These are phyloP conservation scores for Proisotoma minuta DNA, from an alignment of 2,888 invertebrate genomes.

Conservation along the genomic window DNA sequence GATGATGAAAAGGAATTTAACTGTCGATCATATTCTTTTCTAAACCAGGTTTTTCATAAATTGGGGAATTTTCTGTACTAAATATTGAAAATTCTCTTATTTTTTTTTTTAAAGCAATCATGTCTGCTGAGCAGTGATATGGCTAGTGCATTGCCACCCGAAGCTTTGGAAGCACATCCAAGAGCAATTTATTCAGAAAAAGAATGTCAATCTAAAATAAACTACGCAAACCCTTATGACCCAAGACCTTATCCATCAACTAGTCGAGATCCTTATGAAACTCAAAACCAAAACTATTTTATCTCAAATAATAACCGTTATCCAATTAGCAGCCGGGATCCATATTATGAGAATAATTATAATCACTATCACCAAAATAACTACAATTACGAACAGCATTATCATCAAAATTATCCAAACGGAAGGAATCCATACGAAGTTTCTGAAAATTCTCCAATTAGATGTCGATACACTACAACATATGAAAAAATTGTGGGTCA, in stretches of 20 bases:
- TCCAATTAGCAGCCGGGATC: constrained; percentile 39
- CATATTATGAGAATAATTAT: constrained; percentile 39
- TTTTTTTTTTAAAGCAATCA: neutral
- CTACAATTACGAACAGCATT: no score
- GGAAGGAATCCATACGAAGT: constrained; percentile 43
- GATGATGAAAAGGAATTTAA: constrained; percentile 52
- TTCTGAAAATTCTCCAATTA: constrained; percentile 47
- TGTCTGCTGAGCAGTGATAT: constrained; percentile 50
- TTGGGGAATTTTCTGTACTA: no score
- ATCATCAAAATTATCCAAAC: no score
- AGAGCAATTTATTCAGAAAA: constrained; percentile 51
- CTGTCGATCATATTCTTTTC: constrained; percentile 53
- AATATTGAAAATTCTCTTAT: neutral
- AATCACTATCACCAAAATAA: constrained; percentile 39
- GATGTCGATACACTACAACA: constrained; percentile 50
- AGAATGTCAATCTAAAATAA: constrained; percentile 47
- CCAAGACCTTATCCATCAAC: constrained; percentile 37
- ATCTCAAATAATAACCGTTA: constrained; percentile 42
- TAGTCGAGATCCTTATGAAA: constrained; percentile 33
- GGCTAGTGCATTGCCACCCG: constrained; percentile 49
- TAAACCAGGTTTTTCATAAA: constrained; percentile 49
- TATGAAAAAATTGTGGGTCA: constrained; percentile 51
- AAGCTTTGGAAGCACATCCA: constrained; percentile 49
- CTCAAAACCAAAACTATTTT: constrained; percentile 38
- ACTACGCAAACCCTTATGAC: constrained; percentile 39